A percentile compares a stretch with the other conserved stretches of the same genome.
phyloP scores from a whole-genome alignment of 2,888 invertebrate genomes.

The Sericinus montela region DNA sequence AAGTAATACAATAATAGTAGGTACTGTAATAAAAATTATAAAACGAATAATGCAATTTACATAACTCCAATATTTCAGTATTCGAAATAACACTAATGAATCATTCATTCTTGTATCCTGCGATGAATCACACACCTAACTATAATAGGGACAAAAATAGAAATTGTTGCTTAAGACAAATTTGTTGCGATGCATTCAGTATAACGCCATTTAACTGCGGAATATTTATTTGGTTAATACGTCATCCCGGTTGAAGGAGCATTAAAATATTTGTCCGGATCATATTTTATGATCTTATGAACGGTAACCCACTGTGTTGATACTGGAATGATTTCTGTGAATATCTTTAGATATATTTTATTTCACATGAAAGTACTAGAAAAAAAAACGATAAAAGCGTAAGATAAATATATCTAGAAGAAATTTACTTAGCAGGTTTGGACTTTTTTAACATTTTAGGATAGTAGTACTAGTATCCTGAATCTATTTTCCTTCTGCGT shows the following conservation, averaged over 20 bases:
- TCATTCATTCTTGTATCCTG: slow-evolving; percentile 14
- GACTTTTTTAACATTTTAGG: too few relatives aligned
- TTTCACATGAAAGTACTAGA: too few relatives aligned
- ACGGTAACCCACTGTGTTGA: not conserved
- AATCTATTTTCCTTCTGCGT: too few relatives aligned
- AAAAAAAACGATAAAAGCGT: too few relatives aligned
- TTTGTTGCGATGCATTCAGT: slow-evolving; percentile 22
- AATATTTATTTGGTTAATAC: slow-evolving; percentile 44
- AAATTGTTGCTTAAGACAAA: slow-evolving; percentile 46
- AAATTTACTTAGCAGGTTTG: too few relatives aligned
- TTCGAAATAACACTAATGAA: not conserved
- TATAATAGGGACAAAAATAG: slow-evolving; percentile 30
- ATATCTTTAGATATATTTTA: slow-evolving; percentile 20
- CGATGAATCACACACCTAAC: slow-evolving; percentile 31
- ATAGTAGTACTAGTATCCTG: too few relatives aligned
- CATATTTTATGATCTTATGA: slow-evolving; percentile 45
- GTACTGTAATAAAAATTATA: too few relatives aligned
- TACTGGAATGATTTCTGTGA: slow-evolving; percentile 31
- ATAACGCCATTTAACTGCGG: slow-evolving; percentile 20
- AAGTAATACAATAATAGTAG: too few relatives aligned
- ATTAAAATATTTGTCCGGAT: slow-evolving; percentile 65
- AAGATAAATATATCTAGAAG: too few relatives aligned
- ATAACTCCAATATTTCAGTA: too few relatives aligned
- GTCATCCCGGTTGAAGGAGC: slow-evolving; percentile 46
- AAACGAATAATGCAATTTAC: too few relatives aligned